Conservation (phyloP, 1,140 invertebrate species). For the Anastrepha ludens region DNA sequence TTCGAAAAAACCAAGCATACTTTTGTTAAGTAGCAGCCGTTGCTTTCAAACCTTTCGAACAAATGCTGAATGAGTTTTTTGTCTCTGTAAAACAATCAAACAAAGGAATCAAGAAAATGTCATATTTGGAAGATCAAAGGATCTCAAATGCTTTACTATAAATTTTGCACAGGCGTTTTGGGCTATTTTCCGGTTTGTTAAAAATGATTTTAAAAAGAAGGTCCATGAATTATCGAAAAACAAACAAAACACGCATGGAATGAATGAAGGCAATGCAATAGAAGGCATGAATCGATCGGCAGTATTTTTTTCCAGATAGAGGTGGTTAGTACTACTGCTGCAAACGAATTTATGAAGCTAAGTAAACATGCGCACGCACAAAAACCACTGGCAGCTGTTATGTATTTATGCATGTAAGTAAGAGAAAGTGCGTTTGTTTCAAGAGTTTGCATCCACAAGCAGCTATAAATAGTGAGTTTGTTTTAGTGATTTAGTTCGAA, state of each 20-base stretch:
- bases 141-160: neutral
- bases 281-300: neutral
- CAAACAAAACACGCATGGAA: neutral
- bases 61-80: neutral
- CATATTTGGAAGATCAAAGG: neutral
- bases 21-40: neutral
- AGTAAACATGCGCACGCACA: no score
- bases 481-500: no score
- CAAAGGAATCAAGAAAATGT: neutral
- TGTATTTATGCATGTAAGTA: no score
- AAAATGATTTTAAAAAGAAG: neutral
- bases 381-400: no score
- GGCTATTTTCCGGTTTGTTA: neutral
- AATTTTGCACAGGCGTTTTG: neutral
- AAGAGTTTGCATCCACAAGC: no score
- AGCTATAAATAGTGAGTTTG: no score
- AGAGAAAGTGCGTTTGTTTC: no score
- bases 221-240: neutral
- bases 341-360: no score
- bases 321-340: no score
- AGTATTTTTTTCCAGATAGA: no score
- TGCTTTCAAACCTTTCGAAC: constrained; percentile 22
- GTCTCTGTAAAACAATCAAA: constrained; percentile 27
- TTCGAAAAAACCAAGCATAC: neutral
- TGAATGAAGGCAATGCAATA: neutral